Conservation (phyloP, 2,113 vertebrate genomes). For the Myotis yumanensis region DNA sequence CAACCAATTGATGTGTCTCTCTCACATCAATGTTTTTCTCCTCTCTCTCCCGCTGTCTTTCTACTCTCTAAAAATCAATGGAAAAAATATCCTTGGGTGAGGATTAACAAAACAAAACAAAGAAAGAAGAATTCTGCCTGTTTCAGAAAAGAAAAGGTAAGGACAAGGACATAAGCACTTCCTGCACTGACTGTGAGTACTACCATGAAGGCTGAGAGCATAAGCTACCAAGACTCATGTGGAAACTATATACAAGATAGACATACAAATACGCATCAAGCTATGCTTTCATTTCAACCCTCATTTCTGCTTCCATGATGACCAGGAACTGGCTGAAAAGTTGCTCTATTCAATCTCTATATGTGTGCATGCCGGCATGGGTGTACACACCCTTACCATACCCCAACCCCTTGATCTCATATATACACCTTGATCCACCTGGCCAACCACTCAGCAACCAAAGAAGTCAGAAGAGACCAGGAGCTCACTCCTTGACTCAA, state of each 20-base stretch:
- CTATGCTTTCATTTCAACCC: background rate
- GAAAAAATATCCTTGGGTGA: no score
- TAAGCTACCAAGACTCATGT: background rate
- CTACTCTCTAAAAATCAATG: no score
- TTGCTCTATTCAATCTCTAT: background rate
- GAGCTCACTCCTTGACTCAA: background rate
- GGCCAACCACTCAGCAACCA: background rate
- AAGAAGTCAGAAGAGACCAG: background rate
- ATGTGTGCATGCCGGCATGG: rapidly evolving
- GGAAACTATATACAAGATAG: background rate
- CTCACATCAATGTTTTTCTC: no score
- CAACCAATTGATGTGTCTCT: no score
- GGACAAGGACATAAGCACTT: background rate
- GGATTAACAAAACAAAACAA: no score
- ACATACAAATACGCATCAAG: background rate
- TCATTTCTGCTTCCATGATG: background rate
- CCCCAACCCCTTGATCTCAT: background rate
- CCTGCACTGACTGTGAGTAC: background rate
- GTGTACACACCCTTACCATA: background rate
- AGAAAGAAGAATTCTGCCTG: background rate
- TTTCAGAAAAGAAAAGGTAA: background rate
- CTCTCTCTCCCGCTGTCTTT: no score
- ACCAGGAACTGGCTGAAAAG: background rate
- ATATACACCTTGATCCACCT: background rate
- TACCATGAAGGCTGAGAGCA: background rate